Base-by-base conservation (phyloP, 1,140 invertebrate species). In the Diorhabda sublineata region DNA sequence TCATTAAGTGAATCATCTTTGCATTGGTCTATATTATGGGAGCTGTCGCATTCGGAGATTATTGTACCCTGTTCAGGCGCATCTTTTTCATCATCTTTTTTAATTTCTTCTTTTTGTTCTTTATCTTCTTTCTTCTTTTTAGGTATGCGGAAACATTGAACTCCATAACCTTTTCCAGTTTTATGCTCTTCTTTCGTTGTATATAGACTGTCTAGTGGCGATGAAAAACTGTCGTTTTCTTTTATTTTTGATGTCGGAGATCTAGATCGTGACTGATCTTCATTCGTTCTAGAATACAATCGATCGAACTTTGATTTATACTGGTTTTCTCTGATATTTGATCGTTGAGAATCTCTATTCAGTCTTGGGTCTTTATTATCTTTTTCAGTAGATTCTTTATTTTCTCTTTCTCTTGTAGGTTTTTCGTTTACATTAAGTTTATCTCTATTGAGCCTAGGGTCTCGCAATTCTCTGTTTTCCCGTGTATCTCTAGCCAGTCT, bases 141-240 rank as follows among this genome's bases (percentile, higher is more conserved):
- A 2, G 88, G 88, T 70, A 89, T 89, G 79, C 85, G 87, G 68
- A 87, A 89, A 63, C 86, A 86, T 74, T 88, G 87, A 0, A 88
- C 79, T 5, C 85, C 85, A 77, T 85, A 86, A 3, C 84, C 85
- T 66, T 82, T 81, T 5, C 80, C 81, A 5, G 81, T 81, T 66
- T 80, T 82, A 3, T 76, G 73, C 41, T 69, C 58, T 70, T 80
- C 80, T 5, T 82, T 77, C 60, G 76, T 73, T 70, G 81, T 83
- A 73, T 89, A 88, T 66, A 89, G 84, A 75, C 85, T 85, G 77
- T 88, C 85, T 56, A 87, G 79, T 0, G 84, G 84, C 0, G 84
- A 85, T 2, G 62, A 45, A 64, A 77, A 75, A 5, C 65, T 58
- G 57, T 71, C 69, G 4, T 42, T 26, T 4, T 71, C 64, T 66